Evolutionary conservation across 2,888 invertebrate genomes (phyloP), one percentile per base, ranked within the genome.

Genomic region (Parnassius smintheus): DNA sequence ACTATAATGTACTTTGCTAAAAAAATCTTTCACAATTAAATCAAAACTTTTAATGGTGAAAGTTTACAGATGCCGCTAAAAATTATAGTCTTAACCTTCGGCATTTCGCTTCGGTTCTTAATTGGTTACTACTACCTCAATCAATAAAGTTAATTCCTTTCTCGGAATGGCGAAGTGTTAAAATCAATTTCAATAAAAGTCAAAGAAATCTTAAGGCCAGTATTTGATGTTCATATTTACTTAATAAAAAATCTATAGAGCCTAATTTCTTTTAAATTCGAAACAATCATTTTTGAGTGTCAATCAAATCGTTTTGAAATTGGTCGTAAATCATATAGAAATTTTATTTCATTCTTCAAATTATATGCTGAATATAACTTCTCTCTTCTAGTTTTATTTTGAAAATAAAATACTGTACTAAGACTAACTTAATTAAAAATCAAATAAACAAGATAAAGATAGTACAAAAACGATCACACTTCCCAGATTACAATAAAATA

Each of bases 71-170:
- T 13, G 52, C 46, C 49, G 18, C 54, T 54, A 57, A 61, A 61
- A 56, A 35, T 50, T 49, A 25, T 51, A n/a, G 54, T 57, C 64
- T 63, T 63, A 64, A 56, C 59, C 62, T 7, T 48, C 35, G 35
- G 50, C 41, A 62, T 57, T 51, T 54, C 54, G 58, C 35, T 59
- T 63, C 50, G 50, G 58, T 50, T 63, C 49, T 44, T 55, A 58
- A 63, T 63, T 63, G 62, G 58, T 62, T 52, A 52, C 51, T 59
- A 56, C 58, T 63, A 55, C 54, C 59, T 10, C 35, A 51, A 51
- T 56, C 59, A 45, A 59, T 59, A 45, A 59, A 63, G 41, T 52
- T 56, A 63, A 63, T 62, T 58, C 54, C 62, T 58, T 58, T 62
- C 62, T 58, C 58, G 54, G 44, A 62, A 54, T 58, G 44, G 44